Evolutionary conservation across 2,797 vertebrate genomes (phyloP).

Genomic region (Aulostomus chinensis): DNA sequence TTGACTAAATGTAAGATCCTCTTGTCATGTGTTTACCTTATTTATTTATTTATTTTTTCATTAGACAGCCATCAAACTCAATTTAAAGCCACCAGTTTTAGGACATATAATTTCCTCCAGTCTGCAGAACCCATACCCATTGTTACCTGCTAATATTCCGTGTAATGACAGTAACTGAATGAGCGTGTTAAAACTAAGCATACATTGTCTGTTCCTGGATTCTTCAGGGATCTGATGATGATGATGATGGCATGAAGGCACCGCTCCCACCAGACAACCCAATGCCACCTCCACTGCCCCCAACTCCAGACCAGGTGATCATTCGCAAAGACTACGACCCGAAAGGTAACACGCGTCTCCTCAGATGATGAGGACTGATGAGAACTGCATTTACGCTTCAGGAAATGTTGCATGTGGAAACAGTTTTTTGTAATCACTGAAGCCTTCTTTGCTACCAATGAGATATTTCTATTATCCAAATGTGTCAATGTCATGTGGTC

Average conservation of each 20-base stretch:
- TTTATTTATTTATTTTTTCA: too few species aligned
- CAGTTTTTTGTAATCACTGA: too few species aligned
- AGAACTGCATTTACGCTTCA: too few species aligned
- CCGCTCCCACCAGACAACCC: conserved; percentile 94
- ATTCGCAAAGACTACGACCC: conserved; percentile 98
- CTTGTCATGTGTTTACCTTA: background rate
- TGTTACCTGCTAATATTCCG: too few species aligned
- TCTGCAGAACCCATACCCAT: too few species aligned
- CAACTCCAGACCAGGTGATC: conserved; percentile 97
- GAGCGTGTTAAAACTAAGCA: too few species aligned
- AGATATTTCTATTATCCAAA: background rate
- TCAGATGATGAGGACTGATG: too few species aligned
- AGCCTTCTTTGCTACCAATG: background rate
- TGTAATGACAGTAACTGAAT: too few species aligned
- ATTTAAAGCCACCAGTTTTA: too few species aligned
- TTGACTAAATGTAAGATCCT: background rate
- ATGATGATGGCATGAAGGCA: conserved; percentile 92
- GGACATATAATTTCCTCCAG: too few species aligned
- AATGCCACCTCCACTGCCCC: conserved; percentile 95
- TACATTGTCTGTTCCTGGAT: conserved; percentile 1
- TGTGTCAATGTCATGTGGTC: background rate
- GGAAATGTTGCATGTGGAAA: too few species aligned
- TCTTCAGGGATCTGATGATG: conserved; percentile 94
- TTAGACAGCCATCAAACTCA: background rate
- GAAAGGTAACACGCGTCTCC: conserved; percentile 90